Evolutionary conservation across 2,113 vertebrate genomes (phyloP).

Genomic region (Genyomyrus donnyi): DNA sequence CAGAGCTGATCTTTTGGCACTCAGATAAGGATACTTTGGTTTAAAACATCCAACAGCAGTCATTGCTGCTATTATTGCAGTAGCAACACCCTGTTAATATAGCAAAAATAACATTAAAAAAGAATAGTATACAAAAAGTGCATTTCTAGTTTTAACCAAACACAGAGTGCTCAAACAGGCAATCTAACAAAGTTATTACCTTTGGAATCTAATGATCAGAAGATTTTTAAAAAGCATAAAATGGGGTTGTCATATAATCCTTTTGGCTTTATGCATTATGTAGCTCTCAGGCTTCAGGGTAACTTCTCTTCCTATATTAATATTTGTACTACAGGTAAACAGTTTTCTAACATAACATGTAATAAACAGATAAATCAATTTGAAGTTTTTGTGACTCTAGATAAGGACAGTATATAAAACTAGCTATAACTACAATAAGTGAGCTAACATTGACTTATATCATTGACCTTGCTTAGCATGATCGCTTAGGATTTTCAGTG

Average conservation of each 20-base stretch:
- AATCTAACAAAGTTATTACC: background rate
- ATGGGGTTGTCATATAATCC: background rate
- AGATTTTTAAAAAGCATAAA: background rate
- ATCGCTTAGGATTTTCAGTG: background rate
- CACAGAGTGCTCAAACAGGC: background rate
- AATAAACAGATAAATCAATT: background rate
- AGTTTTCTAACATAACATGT: background rate
- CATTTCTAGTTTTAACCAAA: background rate
- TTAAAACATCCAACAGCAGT: constrained; percentile 80
- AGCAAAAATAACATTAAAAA: background rate
- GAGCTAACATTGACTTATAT: background rate
- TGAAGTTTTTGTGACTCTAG: background rate
- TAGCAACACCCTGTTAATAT: constrained; percentile 67
- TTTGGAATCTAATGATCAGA: background rate
- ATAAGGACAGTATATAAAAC: background rate
- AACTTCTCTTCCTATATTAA: background rate
- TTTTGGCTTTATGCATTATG: background rate
- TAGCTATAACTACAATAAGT: background rate
- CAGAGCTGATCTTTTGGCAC: constrained; percentile 70
- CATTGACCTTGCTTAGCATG: background rate
- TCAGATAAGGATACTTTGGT: constrained; percentile 88
- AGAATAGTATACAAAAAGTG: constrained; percentile 6
- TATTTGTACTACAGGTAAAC: background rate
- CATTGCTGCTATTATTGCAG: constrained; percentile 82
- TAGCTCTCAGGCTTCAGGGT: background rate